These are phyloP conservation scores for Blastobasis adustella DNA, from an alignment of 2,888 invertebrate genomes.

Conservation along the genomic window DNA sequence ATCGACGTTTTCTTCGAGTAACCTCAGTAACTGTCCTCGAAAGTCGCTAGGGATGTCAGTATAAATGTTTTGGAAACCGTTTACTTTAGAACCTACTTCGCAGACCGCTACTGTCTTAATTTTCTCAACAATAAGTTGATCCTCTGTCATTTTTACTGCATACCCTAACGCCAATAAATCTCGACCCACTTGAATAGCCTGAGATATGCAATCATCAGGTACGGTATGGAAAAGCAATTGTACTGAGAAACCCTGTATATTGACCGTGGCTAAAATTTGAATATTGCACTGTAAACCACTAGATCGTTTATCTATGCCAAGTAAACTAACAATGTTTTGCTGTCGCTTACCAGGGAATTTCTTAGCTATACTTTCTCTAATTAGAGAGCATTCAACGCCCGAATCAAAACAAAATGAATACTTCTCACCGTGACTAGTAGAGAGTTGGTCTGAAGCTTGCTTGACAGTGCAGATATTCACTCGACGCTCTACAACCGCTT, in stretches of 20 bases:
- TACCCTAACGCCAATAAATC: constrained; percentile 7
- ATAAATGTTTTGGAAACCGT: neutral
- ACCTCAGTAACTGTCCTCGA: neutral
- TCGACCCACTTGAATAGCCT: constrained; percentile 1
- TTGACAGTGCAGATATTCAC: constrained; percentile 2
- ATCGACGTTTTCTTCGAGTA: constrained; percentile 4
- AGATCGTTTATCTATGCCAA: constrained; percentile 1
- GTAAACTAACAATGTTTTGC: constrained; percentile 3
- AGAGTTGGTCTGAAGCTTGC: neutral
- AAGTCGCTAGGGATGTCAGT: neutral
- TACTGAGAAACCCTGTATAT: neutral
- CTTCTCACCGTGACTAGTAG: constrained; percentile 3
- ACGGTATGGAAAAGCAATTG: neutral
- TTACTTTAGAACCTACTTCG: neutral
- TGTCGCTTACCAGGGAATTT: constrained; percentile 5
- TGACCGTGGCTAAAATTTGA: neutral
- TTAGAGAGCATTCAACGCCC: constrained; percentile 7
- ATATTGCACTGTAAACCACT: neutral
- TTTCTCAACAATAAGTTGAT: neutral
- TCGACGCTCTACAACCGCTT: neutral
- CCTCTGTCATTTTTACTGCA: constrained; percentile 1
- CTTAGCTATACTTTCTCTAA: constrained; percentile 2
- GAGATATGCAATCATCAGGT: no score
- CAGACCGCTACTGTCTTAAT: neutral
- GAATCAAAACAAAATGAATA: constrained; percentile 8